Evolutionary conservation across 1,140 invertebrate genomes (phyloP).

Genomic region (Papilio xuthus): DNA sequence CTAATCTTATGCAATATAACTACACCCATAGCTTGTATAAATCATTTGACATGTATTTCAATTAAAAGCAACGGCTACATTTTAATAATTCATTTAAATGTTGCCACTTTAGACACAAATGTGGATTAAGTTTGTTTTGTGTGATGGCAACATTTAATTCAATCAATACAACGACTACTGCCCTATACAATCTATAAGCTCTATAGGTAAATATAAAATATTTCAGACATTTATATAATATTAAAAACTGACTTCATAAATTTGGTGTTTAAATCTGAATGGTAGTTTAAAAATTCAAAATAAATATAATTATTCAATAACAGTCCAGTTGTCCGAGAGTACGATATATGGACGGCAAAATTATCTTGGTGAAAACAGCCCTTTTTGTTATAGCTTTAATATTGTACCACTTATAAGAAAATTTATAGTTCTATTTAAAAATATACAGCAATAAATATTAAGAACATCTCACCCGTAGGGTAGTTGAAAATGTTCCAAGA

Average conservation of each 20-base stretch:
- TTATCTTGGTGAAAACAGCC: slow-evolving; percentile 62
- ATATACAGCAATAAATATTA: slow-evolving; percentile 1
- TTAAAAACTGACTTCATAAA: slow-evolving; percentile 55
- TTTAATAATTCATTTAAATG: slow-evolving; percentile 58
- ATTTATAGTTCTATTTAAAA: slow-evolving; percentile 5
- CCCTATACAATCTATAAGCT: slow-evolving; percentile 79
- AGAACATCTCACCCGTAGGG: not conserved
- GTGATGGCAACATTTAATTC: slow-evolving; percentile 43
- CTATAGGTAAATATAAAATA: slow-evolving; percentile 78
- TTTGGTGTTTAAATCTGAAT: slow-evolving; percentile 72
- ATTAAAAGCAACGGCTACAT: slow-evolving; percentile 63
- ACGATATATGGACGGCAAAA: slow-evolving; percentile 76
- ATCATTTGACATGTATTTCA: slow-evolving; percentile 71
- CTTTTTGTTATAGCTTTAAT: not conserved
- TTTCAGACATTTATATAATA: slow-evolving; percentile 68
- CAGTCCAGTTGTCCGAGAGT: slow-evolving; percentile 67
- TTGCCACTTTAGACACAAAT: not conserved
- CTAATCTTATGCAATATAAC: slow-evolving; percentile 61
- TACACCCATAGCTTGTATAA: slow-evolving; percentile 74
- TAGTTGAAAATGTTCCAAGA: not conserved
- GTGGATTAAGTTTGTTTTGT: not conserved
- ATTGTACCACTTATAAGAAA: not conserved
- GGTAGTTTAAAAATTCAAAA: slow-evolving; percentile 58
- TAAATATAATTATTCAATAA: slow-evolving; percentile 55
- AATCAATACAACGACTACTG: slow-evolving; percentile 55